Conservation (phyloP, 2,888 invertebrate species). For the Eupeodes latifasciatus region DNA sequence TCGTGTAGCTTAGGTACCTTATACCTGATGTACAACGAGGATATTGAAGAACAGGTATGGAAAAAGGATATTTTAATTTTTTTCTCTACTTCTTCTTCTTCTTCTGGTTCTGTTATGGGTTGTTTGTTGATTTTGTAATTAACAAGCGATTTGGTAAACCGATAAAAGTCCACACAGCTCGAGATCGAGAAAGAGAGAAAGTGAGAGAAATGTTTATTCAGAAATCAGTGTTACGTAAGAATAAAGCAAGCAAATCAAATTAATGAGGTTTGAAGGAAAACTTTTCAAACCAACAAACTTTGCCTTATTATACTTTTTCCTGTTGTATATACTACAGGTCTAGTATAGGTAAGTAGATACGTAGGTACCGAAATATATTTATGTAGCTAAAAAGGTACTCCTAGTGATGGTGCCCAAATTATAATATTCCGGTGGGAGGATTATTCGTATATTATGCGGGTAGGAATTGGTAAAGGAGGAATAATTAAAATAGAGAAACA, state of each 20-base stretch:
- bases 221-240: constrained; percentile 60
- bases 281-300: constrained; percentile 38
- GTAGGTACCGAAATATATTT: background rate
- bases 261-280: constrained; percentile 48
- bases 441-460: constrained; percentile 8
- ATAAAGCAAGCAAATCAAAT: constrained; percentile 46
- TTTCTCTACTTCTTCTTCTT: constrained; percentile 7
- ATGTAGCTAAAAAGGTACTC: background rate
- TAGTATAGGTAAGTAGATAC: no score
- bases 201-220: constrained; percentile 22
- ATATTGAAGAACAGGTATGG: background rate
- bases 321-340: no score
- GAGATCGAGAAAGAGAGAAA: no score
- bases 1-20: no score
- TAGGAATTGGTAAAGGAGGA: constrained; percentile 10
- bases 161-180: constrained; percentile 27
- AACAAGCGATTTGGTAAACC: constrained; percentile 60
- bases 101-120: constrained; percentile 18
- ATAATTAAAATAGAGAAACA: constrained; percentile 41
- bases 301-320: background rate
- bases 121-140: constrained; percentile 66
- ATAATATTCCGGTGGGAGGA: constrained; percentile 26
- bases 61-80: background rate
- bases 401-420: background rate
- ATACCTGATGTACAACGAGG: no score